Percentiles rank a stretch among this genome's conserved stretches.
Conservation (phyloP, 2,888 invertebrate genomes). For the Drosophila pseudotakahashii region DNA sequence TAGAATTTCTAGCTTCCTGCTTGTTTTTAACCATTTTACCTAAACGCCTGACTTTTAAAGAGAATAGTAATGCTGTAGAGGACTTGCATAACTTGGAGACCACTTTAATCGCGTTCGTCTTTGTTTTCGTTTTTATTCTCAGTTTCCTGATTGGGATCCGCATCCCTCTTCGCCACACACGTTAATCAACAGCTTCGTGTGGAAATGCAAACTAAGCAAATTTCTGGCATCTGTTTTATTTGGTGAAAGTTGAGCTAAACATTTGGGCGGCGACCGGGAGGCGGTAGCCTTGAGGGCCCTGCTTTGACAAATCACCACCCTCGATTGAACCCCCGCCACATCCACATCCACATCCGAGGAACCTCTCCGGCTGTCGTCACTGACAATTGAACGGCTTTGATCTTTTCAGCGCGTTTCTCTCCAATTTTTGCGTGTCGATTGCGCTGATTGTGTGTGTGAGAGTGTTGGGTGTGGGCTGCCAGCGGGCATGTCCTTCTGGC, state of each 20-base stretch:
- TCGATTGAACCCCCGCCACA: conserved; percentile 18
- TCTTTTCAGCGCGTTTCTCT: conserved; percentile 70
- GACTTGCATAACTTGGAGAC: neutral
- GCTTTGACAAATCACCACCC: conserved; percentile 73
- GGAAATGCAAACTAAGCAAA: conserved; percentile 42
- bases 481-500: conserved; percentile 33
- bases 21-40: too few relatives aligned
- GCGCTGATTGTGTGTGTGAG: conserved; percentile 47
- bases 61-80: too few relatives aligned
- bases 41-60: neutral
- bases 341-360: conserved; percentile 7
- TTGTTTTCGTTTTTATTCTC: conserved; percentile 4
- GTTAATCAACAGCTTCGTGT: conserved; percentile 38
- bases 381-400: conserved; percentile 77
- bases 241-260: conserved; percentile 41
- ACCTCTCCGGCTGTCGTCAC: conserved; percentile 45
- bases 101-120: neutral
- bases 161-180: conserved; percentile 7
- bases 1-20: too few relatives aligned
- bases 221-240: conserved; percentile 42
- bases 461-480: conserved; percentile 27
- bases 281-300: conserved; percentile 40
- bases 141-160: conserved; percentile 17
- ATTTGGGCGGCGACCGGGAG: conserved; percentile 17
- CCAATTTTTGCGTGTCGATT: conserved; percentile 75